Conservation (phyloP, 1,140 invertebrate species). For the Platorchestia sp. region DNA sequence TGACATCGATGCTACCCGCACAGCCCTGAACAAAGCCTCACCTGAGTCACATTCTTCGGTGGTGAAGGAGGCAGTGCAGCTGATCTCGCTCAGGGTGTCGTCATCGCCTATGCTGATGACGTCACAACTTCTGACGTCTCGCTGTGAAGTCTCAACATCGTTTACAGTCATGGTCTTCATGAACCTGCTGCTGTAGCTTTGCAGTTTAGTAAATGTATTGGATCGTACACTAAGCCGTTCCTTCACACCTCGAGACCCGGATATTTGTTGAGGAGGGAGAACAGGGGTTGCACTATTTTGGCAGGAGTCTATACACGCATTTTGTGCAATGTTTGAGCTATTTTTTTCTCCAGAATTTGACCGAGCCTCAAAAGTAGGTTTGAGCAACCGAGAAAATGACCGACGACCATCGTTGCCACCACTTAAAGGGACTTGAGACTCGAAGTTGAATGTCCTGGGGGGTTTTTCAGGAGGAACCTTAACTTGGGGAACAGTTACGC, state of each 20-base stretch:
- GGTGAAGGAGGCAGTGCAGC: constrained; percentile 38
- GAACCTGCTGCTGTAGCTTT: constrained; percentile 39
- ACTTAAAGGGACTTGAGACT: constrained; percentile 15
- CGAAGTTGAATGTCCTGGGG: constrained; percentile 7
- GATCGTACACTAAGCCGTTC: constrained; percentile 28
- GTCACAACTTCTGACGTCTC: not conserved
- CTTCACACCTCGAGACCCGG: not conserved
- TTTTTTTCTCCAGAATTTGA: not conserved
- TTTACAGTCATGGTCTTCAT: not conserved
- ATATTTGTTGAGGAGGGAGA: not conserved
- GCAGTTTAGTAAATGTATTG: constrained; percentile 12
- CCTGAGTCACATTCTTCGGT: constrained; percentile 47
- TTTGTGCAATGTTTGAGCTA: not conserved
- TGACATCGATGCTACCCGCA: not conserved
- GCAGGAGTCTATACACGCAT: not conserved
- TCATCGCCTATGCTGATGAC: constrained; percentile 20
- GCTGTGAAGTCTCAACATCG: not conserved
- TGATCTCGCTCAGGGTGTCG: constrained; percentile 31
- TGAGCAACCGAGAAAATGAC: constrained; percentile 26
- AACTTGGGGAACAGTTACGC: not conserved
- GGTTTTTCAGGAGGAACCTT: not conserved
- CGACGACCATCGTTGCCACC: constrained; percentile 39
- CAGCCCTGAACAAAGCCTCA: not conserved
- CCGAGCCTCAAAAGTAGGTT: not conserved
- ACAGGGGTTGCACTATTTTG: not conserved